A percentile compares a stretch with the other conserved stretches of the same genome.
Conservation (phyloP, 2,113 vertebrate genomes). For the Cettia cetti region DNA sequence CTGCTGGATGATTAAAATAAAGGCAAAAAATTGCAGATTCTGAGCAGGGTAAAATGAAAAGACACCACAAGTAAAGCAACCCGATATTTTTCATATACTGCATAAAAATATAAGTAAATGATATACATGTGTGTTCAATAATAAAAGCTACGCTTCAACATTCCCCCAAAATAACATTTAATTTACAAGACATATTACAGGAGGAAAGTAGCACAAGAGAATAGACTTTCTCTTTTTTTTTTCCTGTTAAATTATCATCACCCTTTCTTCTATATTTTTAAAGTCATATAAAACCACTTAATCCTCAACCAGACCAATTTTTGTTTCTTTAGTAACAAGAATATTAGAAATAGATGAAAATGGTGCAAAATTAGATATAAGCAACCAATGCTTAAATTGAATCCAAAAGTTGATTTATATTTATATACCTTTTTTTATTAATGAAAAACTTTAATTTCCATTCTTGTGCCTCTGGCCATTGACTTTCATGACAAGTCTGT, state of each 20-base stretch:
- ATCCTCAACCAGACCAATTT: neutral
- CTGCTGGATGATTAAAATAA: neutral
- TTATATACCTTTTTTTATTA: no score
- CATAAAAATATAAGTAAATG: neutral
- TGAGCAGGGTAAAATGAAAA: neutral
- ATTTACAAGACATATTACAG: neutral
- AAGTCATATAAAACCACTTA: neutral
- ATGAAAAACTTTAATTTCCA: neutral
- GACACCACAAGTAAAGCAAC: neutral
- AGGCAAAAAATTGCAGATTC: neutral
- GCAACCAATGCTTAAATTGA: neutral
- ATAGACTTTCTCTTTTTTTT: neutral
- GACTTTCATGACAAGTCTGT: neutral
- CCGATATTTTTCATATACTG: neutral
- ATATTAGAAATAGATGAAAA: neutral
- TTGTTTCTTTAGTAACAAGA: neutral
- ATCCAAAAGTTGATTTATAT: neutral
- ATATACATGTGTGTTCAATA: accelerated
- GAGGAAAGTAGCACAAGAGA: neutral
- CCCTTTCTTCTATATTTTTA: neutral
- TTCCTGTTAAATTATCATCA: neutral
- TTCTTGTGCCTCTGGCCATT: neutral
- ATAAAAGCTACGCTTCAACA: neutral
- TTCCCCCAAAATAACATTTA: accelerated
- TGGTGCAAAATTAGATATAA: neutral